A percentile compares a stretch with the other conserved stretches of the same genome.
phyloP scores from a whole-genome alignment of 2,888 invertebrate species.

The Elmis aenea region DNA sequence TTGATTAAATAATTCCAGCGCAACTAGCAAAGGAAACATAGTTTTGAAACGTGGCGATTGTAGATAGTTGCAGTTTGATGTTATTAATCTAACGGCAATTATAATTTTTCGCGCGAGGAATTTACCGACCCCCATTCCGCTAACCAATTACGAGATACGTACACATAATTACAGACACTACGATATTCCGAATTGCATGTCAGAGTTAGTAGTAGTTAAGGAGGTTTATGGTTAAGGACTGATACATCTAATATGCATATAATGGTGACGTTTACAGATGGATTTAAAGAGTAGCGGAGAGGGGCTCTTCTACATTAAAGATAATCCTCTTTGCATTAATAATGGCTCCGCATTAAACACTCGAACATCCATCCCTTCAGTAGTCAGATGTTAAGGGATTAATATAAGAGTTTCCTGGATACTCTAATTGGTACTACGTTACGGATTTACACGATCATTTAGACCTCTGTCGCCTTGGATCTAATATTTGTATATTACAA shows the following conservation, averaged over 20 bases:
- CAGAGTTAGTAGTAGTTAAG: too few relatives aligned
- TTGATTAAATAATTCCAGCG: too few relatives aligned
- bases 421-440: constrained; percentile 32
- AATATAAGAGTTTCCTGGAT: constrained; percentile 27
- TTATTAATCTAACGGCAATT: too few relatives aligned
- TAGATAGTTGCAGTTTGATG: too few relatives aligned
- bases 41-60: too few relatives aligned
- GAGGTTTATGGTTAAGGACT: too few relatives aligned
- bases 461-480: constrained; percentile 10
- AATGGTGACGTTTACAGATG: constrained; percentile 14
- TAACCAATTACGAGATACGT: too few relatives aligned
- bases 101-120: too few relatives aligned
- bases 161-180: too few relatives aligned
- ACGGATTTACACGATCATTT: constrained; percentile 23
- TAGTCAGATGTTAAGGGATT: constrained; percentile 33
- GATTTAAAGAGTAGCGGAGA: constrained; percentile 14
- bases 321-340: constrained; percentile 39
- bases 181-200: too few relatives aligned
- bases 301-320: constrained; percentile 28
- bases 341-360: constrained; percentile 34
- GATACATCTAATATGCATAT: constrained; percentile 14
- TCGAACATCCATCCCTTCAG: constrained; percentile 30
- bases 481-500: constrained; percentile 14
- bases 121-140: too few relatives aligned
- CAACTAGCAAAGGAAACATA: too few relatives aligned